These are phyloP conservation scores for Todiramphus chloris DNA, from an alignment of 2,113 vertebrate genomes.

Conservation along the genomic window DNA sequence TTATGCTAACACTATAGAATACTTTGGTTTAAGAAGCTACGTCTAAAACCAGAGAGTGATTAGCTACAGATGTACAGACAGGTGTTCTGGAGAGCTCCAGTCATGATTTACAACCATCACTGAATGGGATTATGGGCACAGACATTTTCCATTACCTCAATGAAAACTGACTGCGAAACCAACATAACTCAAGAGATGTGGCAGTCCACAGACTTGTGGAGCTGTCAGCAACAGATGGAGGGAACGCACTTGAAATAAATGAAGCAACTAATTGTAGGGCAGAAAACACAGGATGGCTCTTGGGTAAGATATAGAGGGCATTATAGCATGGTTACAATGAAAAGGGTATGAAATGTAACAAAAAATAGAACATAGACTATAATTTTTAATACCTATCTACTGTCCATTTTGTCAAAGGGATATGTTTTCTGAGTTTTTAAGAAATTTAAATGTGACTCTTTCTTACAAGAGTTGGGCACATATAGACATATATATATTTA, in stretches of 20 bases:
- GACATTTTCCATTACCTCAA: slow-evolving; percentile 22
- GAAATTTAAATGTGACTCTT: background rate
- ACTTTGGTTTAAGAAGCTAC: background rate
- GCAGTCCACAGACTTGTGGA: background rate
- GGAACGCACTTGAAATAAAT: background rate
- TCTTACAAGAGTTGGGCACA: fast-evolving
- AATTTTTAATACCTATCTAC: background rate
- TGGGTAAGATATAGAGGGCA: background rate
- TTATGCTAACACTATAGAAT: background rate
- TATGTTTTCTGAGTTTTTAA: background rate
- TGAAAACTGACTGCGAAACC: background rate
- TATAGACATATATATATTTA: background rate
- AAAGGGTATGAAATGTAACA: background rate
- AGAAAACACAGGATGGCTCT: background rate
- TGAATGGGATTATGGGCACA: background rate
- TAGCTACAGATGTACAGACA: background rate
- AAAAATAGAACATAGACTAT: background rate
- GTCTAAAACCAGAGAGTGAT: background rate
- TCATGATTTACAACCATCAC: background rate
- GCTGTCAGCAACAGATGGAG: background rate
- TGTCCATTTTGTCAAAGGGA: background rate
- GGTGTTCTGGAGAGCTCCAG: background rate
- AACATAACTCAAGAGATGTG: background rate
- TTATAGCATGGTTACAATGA: background rate
- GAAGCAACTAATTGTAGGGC: background rate